Evolutionary conservation across 1,140 invertebrate genomes (phyloP), one percentile per base, ranked within the genome.

Genomic region (Andrena cerasifolii): DNA sequence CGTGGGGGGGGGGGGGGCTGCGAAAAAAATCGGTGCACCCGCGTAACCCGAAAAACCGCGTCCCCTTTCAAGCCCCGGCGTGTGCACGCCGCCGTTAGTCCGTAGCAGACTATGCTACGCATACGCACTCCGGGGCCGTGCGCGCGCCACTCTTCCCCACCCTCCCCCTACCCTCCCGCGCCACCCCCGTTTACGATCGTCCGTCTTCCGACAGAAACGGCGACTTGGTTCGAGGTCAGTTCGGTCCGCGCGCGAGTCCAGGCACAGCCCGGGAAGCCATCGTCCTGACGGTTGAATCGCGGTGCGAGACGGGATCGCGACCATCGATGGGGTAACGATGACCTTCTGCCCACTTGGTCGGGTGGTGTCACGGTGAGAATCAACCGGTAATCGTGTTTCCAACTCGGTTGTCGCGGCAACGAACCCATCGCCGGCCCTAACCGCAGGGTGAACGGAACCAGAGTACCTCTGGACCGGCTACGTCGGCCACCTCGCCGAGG

Each of bases 231-330:
- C 63, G 77, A 80, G 73, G 70, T 83, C 82, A 84, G 83, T 84
- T 72, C 72, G 24, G 67, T 84, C 68, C 83, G 83, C 83, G 83
- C 82, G 74, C 74, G 62, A 71, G 76, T 40, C 81, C 81, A 68
- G 63, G 54, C 18, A 40, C 36, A 40, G n/a, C 24, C 36, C 36
- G 70, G 74, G 3, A 3, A 5, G 74, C 49, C 58, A 16, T 43
- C 51, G 61, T 43, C 33, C 31, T 49, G 40, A n/a, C n/a, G n/a
- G n/a, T n/a, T n/a, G 21, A 21, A 31, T 47, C 33, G 40, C 33
- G 56, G 68, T 45, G 3, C n/a, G 10, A 47, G 26, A 28, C 65
- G 45, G 31, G 47, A 40, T 63, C 79, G 78, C 51, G 72, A 59
- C 65, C 4, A 63, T 53, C 54, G 59, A 28, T 65, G 79, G 72